Evolutionary conservation across 2,797 vertebrate species (phyloP).

Genomic region (Anguilla obscura): DNA sequence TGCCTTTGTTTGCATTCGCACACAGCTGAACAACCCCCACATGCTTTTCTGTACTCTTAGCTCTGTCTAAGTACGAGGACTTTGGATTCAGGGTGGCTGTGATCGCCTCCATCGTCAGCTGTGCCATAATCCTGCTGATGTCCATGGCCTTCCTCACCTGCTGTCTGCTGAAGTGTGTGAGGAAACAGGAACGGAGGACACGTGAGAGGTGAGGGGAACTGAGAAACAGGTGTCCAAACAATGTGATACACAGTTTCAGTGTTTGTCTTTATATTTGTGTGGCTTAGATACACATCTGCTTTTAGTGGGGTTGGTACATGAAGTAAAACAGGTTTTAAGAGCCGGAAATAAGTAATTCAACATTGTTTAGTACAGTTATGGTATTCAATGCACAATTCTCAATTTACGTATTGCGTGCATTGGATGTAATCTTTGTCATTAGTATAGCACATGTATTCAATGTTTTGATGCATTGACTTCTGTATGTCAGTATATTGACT

Average conservation of each 20-base stretch:
- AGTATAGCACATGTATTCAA: not conserved
- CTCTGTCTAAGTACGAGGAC: slow-evolving; percentile 71
- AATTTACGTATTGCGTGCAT: not conserved
- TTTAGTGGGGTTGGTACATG: not conserved
- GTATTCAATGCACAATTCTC: not conserved
- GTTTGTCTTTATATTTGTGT: not conserved
- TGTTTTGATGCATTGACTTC: not conserved
- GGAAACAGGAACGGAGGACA: slow-evolving; percentile 71
- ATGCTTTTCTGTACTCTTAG: slow-evolving; percentile 60
- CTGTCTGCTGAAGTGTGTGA: slow-evolving; percentile 83
- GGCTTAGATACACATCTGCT: not conserved
- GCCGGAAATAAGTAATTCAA: not conserved
- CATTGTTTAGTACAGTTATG: not conserved
- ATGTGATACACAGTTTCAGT: not conserved
- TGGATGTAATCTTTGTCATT: not conserved
- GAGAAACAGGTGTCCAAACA: not conserved
- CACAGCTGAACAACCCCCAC: not conserved
- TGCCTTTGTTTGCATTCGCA: not conserved
- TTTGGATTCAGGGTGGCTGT: slow-evolving; percentile 87
- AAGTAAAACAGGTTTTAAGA: not conserved
- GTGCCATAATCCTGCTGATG: slow-evolving; percentile 86
- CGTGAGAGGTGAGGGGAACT: slow-evolving; percentile 59
- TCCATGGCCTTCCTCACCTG: slow-evolving; percentile 89
- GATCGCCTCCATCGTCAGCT: slow-evolving; percentile 84
- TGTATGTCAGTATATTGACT: not conserved